Evolutionary conservation across 2,888 invertebrate species (phyloP).

Genomic region (Lamellibrachia satsuma): DNA sequence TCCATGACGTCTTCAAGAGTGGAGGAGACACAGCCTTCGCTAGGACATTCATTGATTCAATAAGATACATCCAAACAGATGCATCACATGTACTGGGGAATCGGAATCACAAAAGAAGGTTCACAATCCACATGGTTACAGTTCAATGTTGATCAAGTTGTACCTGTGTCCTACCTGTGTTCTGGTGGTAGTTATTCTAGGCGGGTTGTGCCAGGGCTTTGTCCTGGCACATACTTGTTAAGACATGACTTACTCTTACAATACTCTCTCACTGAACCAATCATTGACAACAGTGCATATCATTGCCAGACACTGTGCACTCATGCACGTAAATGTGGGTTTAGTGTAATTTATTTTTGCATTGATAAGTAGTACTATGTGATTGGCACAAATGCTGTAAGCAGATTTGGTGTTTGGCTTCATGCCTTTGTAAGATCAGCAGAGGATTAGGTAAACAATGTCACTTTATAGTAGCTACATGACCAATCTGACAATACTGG

Average conservation of each 20-base stretch:
- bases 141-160: background rate
- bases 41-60: background rate
- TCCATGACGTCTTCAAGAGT: constrained; percentile 1
- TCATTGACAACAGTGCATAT: background rate
- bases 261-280: background rate
- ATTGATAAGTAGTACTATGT: background rate
- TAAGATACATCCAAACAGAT: background rate
- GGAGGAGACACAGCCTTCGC: background rate
- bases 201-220: background rate
- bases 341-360: constrained; percentile 3
- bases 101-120: background rate
- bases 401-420: background rate
- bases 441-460: background rate
- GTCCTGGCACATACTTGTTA: background rate
- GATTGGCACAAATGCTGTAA: background rate
- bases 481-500: background rate
- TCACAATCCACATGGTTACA: background rate
- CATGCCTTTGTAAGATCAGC: background rate
- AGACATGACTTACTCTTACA: background rate
- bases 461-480: background rate
- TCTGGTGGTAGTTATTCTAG: background rate
- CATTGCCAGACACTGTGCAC: background rate
- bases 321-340: background rate
- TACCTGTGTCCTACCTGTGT: background rate
- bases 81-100: too few species aligned